These are phyloP conservation scores for Porites lutea DNA, from an alignment of 64 coral and sea anemone genomes.

Conservation along the genomic window DNA sequence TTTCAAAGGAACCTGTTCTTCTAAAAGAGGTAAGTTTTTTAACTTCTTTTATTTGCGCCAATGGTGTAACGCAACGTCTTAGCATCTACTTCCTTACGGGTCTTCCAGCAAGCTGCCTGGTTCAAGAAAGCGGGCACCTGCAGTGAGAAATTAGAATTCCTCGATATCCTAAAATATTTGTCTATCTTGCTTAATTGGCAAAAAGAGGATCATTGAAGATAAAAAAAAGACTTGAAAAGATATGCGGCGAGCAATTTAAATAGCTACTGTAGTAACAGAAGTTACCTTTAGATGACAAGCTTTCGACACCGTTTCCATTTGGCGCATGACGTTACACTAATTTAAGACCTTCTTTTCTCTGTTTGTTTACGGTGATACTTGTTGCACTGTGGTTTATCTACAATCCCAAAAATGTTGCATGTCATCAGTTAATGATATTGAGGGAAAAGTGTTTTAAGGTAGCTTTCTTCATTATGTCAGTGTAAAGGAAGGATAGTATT, in stretches of 20 bases:
- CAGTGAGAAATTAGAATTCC: not conserved
- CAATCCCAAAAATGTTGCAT: not conserved
- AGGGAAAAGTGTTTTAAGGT: not conserved
- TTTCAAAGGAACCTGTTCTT: slow-evolving; percentile 84
- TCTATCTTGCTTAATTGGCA: not conserved
- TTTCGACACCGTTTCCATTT: not conserved
- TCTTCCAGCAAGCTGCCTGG: slow-evolving; percentile 1
- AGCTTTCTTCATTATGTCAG: not conserved
- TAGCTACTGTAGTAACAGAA: not conserved
- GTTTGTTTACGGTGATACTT: not conserved
- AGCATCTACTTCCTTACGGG: not conserved
- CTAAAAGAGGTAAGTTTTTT: slow-evolving; percentile 88
- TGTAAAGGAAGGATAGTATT: no score
- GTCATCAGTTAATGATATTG: not conserved
- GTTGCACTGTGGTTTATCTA: not conserved
- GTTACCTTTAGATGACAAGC: not conserved
- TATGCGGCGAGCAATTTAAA: no score
- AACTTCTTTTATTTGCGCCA: slow-evolving; percentile 34
- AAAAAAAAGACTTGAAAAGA: no score
- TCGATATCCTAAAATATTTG: not conserved
- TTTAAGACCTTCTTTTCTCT: not conserved
- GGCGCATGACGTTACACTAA: not conserved
- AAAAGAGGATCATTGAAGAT: not conserved
- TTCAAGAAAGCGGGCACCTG: slow-evolving; percentile 28
- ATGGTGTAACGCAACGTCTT: slow-evolving; percentile 64